A percentile compares a stretch with the other conserved stretches of the same genome.
Conservation (phyloP, 2,113 vertebrate genomes). For the Coptodon rendalli region DNA sequence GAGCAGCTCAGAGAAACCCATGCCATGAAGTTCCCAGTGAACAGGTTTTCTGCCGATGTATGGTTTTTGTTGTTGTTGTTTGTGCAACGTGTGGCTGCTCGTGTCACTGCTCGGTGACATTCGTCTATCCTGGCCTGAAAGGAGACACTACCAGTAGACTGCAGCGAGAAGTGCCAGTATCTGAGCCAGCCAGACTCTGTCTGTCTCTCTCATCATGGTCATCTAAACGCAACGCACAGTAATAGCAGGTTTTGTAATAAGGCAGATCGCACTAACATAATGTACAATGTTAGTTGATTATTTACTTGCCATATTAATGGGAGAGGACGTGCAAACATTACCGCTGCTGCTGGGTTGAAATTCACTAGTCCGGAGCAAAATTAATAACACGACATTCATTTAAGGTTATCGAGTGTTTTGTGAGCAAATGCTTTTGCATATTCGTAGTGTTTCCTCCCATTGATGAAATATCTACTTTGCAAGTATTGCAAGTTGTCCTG, state of each 20-base stretch:
- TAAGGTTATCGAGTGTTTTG: neutral
- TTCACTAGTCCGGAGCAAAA: neutral
- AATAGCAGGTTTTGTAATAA: neutral
- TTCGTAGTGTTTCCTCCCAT: accelerated
- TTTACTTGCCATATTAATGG: accelerated
- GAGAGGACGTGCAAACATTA: neutral
- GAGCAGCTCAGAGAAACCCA: neutral
- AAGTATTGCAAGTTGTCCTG: neutral
- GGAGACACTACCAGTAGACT: accelerated
- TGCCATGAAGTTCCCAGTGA: neutral
- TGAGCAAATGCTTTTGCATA: neutral
- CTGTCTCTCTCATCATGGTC: neutral
- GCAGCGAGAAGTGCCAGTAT: accelerated
- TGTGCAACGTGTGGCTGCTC: neutral
- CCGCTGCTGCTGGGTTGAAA: accelerated
- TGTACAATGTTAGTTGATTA: neutral
- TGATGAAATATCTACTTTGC: neutral
- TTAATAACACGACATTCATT: neutral
- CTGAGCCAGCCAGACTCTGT: neutral
- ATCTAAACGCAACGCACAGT: neutral
- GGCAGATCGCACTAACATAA: neutral
- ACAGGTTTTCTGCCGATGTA: accelerated
- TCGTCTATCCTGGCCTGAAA: neutral
- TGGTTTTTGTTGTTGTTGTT: neutral
- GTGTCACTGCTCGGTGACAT: accelerated